Evolutionary conservation across 2,888 invertebrate genomes (phyloP).

Genomic region (Cerastis rubricosa): DNA sequence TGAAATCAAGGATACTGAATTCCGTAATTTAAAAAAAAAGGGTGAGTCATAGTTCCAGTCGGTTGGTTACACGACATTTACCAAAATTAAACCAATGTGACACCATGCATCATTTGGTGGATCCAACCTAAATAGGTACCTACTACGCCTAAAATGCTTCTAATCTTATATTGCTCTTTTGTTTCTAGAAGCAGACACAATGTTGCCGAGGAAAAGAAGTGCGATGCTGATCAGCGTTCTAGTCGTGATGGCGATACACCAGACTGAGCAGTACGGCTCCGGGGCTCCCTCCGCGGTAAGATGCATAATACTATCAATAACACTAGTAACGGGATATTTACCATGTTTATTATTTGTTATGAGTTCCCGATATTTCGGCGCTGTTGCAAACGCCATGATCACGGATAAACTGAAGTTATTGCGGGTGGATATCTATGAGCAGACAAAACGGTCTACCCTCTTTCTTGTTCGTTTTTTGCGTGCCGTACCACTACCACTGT

Average conservation of each 20-base stretch:
- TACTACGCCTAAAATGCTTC: background rate
- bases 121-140: background rate
- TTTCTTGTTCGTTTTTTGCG: too few relatives aligned
- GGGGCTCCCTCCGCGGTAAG: constrained; percentile 86
- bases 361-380: too few relatives aligned
- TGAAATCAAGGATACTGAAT: background rate
- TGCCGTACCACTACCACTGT: too few relatives aligned
- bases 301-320: too few relatives aligned
- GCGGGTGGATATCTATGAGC: too few relatives aligned
- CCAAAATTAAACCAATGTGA: background rate
- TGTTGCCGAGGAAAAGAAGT: constrained; percentile 86
- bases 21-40: background rate
- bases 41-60: background rate
- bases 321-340: too few relatives aligned
- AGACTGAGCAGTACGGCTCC: constrained; percentile 82
- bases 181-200: constrained; percentile 71
- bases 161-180: constrained; percentile 7
- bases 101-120: background rate
- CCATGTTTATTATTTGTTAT: too few relatives aligned
- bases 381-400: too few relatives aligned
- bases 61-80: background rate
- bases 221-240: constrained; percentile 69
- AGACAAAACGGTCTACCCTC: too few relatives aligned
- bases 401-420: too few relatives aligned
- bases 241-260: constrained; percentile 74